Base-by-base conservation (phyloP, 1,140 invertebrate species). In the Meloidogyne exigua region DNA sequence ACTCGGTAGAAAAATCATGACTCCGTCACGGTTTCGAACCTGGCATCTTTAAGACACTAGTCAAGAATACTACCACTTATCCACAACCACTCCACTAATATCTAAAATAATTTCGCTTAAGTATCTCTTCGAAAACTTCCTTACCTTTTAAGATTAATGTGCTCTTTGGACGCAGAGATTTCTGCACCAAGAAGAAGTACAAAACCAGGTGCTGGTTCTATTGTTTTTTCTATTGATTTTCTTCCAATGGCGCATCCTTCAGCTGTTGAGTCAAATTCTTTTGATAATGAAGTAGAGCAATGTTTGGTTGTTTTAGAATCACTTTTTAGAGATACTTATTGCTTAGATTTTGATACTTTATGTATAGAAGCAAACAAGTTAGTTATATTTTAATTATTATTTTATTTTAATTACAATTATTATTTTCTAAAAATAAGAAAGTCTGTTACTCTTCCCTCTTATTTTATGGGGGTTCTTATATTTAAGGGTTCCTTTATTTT, bases 311-410 rank as follows among this genome's bases (percentile, higher is more conserved):
- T 94, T 44, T 87, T 97, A 57, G 94, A 96, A 85, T 92, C 94
- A 87, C 94, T 93, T 88, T 91, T 95, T 66, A 93, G 93, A 85
- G 94, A 77, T 91, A 90, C 90, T 3, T 82, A 92, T 83, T 95
- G 93, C 86, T 88, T 97, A 72, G 94, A 97, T 89, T 89, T 96
- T 68, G 95, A 97, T 89, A 93, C 94, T 36, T 88, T 97, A 18
- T 97, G 95, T 88, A 93, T 98, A 83, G 91, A 65, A 94, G 94
- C 85, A 92, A 95, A 90, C 93, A 90, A 87, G 89, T 90, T 49
- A 49, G 13, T 15, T n/a, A n/a, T 49, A 32, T 3, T 3, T 39
- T 39, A 39, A 0, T 39, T 39, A 39, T 7, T 39, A 7, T 39
- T 39, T 39, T 39, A 4, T 39, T 39, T 9, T 39, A 39, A 39